Evolutionary conservation across 2,113 vertebrate species (phyloP), one percentile per base, ranked within the genome.

Genomic region (Vulpes lagopus): DNA sequence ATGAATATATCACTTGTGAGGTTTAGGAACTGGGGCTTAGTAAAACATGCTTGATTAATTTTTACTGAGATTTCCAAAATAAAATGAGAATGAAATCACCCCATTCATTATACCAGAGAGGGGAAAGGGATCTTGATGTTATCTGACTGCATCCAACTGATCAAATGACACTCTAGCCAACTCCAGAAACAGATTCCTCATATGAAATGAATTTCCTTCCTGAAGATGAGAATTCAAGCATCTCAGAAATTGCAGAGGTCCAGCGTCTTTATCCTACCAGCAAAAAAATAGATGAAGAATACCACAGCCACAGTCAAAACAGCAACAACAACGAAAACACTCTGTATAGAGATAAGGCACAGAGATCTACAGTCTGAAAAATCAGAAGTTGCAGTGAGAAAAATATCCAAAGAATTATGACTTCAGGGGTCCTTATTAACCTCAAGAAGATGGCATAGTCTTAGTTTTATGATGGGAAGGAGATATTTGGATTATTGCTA

Each of bases 61-160:
- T 98, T 98, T 97, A 97, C 81, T 98, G 98, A 98, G 71, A 90
- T 96, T 98, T 98, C 60, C 65, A 97, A 98, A 98, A 97, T 95
- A 97, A 98, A 98, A 97, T 60, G 91, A 96, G 84, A 95, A 97
- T 95, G 35, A 97, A 87, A 35, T 89, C 96, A 97, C 79, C 0
- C 3, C 59, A 94, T 97, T 98, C 84, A 95, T 98, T 98, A 91
- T 91, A 35, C 43, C 17, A n/a, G 65, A 55, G 49, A 98, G 49
- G 38, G 60, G 27, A 84, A 95, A 35, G 84, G 79, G 94, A 55
- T 96, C 78, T 96, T 96, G 89, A 98, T 94, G 60, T 85, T 69
- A 97, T 97, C 76, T 98, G 93, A 96, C 91, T 97, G 32, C 35
- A 35, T 94, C 88, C 94, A 98, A 96, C 80, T 93, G 53, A 98